Conservation (phyloP, 2,797 vertebrate species). For the Morus bassanus region DNA sequence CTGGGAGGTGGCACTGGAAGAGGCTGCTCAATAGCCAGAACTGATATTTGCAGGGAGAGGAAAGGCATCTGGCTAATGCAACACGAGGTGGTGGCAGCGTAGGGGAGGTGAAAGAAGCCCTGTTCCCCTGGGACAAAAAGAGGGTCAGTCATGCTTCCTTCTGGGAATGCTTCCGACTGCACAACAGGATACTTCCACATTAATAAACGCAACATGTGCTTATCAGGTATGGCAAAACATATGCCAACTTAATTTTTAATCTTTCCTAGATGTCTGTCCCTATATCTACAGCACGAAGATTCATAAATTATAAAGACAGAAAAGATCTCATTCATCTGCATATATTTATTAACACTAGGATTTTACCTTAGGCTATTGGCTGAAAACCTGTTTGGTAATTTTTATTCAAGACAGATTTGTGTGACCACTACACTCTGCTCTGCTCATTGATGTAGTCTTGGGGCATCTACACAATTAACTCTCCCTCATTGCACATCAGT, state of each 20-base stretch:
- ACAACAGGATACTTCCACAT: not conserved
- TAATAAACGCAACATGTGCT: not conserved
- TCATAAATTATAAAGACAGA: conserved; percentile 58
- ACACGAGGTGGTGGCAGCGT: not conserved
- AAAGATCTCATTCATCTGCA: conserved; percentile 65
- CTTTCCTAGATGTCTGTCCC: conserved; percentile 33
- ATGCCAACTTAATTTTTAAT: conserved; percentile 29
- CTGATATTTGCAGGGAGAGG: not conserved
- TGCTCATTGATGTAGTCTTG: conserved; percentile 62
- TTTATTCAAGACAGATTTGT: conserved; percentile 70
- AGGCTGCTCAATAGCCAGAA: not conserved
- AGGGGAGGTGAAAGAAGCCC: not conserved
- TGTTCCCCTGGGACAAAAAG: not conserved
- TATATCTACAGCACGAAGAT: conserved; percentile 43
- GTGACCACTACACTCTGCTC: conserved; percentile 63
- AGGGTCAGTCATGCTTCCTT: not conserved
- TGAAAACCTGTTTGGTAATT: conserved; percentile 67
- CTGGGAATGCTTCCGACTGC: not conserved
- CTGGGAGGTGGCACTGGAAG: not conserved
- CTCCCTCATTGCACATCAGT: conserved; percentile 73
- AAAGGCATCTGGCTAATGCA: not conserved
- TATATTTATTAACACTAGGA: conserved; percentile 67
- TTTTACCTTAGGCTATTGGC: conserved; percentile 73
- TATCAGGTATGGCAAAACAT: conserved; percentile 22
- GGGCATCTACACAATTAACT: conserved; percentile 74